Base-by-base conservation (phyloP, 2,797 vertebrate genomes). In the Takifugu ocellatus region DNA sequence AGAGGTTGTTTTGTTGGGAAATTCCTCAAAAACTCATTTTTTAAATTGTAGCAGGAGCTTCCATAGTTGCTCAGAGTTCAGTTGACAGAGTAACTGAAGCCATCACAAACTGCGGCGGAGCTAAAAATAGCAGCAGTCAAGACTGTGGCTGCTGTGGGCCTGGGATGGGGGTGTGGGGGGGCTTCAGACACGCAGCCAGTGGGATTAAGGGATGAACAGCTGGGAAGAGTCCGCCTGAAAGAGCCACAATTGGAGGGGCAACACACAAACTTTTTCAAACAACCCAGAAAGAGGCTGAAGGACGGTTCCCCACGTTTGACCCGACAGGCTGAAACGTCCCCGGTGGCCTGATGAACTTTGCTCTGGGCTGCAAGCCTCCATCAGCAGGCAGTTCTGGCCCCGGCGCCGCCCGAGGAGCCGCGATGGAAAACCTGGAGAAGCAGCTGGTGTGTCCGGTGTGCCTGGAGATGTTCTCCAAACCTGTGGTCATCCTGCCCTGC, bases 351-450 rank as follows among this genome's bases (percentile, higher is more conserved):
- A 95, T 95, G 94, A 95, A 91, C 90, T 94, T 94, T 79, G 68
- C 89, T 0, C 87, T 92, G 47, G 90, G 92, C 55, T 91, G 91
- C 83, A 92, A 93, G 82, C 88, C 91, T 56, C 87, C 87, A 55
- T 82, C 93, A 44, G 85, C 92, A 24, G 92, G 92, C 81, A 91
- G 92, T 47, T 84, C 92, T 0, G 88, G 90, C 36, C 59, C 75
- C 5, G 54, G 66, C 0, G 54, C 65, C 1, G 55, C 62, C 10
- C 5, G 64, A 3, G 56, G 66, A 21, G 61, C 47, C 74, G 86
- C 87, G 63, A 91, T 93, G 92, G 92, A 93, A 78, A 92, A 81
- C 77, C 89, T 94, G 79, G 93, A 94, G 84, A 94, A 94, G 82
- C 91, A 93, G 74, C 90, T 93, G 17, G 77, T 90, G 63, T 89